Conservation (phyloP, 2,888 invertebrate genomes). For the Cybosia mesomella region DNA sequence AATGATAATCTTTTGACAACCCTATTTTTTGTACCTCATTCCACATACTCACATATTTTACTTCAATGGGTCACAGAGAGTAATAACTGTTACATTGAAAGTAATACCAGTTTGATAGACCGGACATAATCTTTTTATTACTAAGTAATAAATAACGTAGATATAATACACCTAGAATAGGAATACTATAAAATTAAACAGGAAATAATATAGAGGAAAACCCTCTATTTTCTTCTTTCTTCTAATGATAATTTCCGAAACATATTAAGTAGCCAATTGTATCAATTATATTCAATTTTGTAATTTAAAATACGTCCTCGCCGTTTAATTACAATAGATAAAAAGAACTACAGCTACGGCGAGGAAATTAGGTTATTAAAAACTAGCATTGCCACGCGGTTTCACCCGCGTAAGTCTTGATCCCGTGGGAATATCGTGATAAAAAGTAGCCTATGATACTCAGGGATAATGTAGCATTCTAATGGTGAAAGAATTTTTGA, state of each 20-base stretch:
- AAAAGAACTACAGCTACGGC: too few relatives aligned
- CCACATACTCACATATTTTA: conserved; percentile 4
- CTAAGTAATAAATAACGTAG: conserved; percentile 8
- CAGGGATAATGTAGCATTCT: too few relatives aligned
- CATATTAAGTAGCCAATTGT: not conserved
- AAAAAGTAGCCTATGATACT: too few relatives aligned
- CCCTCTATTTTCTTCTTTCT: not conserved
- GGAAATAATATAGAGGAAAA: not conserved
- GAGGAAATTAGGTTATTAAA: too few relatives aligned
- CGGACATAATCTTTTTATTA: conserved; percentile 14
- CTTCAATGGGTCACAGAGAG: conserved; percentile 3
- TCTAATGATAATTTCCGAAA: not conserved
- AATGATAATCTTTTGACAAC: not conserved
- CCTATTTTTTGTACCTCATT: conserved; percentile 9
- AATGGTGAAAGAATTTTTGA: too few relatives aligned
- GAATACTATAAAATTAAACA: not conserved
- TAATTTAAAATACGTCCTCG: too few relatives aligned
- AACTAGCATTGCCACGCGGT: too few relatives aligned
- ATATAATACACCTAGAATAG: not conserved
- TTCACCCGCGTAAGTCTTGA: too few relatives aligned
- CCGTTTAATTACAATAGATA: too few relatives aligned
- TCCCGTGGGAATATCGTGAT: too few relatives aligned
- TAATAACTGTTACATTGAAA: conserved; percentile 16
- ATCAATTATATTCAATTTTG: too few relatives aligned
- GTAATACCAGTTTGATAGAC: conserved; percentile 13